These are phyloP conservation scores for Lasioglossum baleicum DNA, from an alignment of 1,140 invertebrate species.

Conservation along the genomic window DNA sequence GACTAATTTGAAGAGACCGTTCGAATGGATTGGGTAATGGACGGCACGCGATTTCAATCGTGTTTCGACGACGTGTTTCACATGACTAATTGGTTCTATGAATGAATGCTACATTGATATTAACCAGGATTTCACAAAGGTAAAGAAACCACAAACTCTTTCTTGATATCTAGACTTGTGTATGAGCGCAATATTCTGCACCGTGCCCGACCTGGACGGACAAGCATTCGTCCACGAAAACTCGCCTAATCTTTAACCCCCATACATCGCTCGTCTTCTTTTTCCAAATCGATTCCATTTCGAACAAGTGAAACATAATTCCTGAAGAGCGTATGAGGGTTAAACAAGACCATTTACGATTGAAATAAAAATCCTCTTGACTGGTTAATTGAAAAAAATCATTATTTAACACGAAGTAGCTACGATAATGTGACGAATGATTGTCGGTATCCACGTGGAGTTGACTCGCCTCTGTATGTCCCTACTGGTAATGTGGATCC, in stretches of 20 bases:
- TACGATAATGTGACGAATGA: constrained; percentile 12
- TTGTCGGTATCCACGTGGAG: constrained; percentile 34
- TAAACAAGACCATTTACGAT: no score
- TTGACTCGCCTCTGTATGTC: constrained; percentile 37
- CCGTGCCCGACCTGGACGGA: constrained; percentile 32
- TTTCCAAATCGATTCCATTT: no score
- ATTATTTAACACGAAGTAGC: neutral
- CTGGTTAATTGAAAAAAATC: no score
- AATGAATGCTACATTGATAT: constrained; percentile 80
- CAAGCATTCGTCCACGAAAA: constrained; percentile 11
- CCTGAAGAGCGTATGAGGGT: no score
- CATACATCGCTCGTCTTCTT: no score
- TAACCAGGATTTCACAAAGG: constrained; percentile 80
- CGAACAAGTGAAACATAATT: no score
- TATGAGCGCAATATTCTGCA: constrained; percentile 57
- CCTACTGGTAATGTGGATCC: constrained; percentile 46
- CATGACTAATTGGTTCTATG: constrained; percentile 79
- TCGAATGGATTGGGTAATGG: constrained; percentile 57
- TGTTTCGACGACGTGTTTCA: constrained; percentile 71
- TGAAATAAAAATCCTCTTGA: no score
- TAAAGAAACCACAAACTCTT: constrained; percentile 77
- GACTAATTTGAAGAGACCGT: constrained; percentile 13
- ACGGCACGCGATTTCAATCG: constrained; percentile 55
- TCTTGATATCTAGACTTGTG: constrained; percentile 65
- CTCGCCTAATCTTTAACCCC: no score